Conservation (phyloP, 2,888 invertebrate species). For the Caenorhabditis sp. region DNA sequence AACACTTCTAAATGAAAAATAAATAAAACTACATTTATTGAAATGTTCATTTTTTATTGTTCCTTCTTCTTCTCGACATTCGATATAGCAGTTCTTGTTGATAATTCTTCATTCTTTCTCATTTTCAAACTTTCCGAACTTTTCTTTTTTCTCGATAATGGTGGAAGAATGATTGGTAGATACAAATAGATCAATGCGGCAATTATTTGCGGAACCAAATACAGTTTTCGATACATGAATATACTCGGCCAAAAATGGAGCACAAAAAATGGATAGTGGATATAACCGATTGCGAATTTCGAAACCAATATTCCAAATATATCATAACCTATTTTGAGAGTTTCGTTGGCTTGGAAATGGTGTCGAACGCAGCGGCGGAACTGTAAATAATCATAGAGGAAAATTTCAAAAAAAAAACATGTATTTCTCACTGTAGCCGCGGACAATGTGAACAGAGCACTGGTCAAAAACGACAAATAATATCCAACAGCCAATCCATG, state of each 20-base stretch:
- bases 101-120: not conserved
- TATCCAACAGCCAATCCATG: conserved; percentile 41
- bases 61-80: not conserved
- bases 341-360: conserved; percentile 76
- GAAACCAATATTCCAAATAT: conserved; percentile 82
- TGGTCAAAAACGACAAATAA: conserved; percentile 30
- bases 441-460: conserved; percentile 36
- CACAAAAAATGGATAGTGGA: conserved; percentile 88
- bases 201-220: conserved; percentile 72
- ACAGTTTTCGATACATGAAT: conserved; percentile 77
- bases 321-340: conserved; percentile 82
- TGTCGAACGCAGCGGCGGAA: conserved; percentile 83
- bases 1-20: too few species aligned
- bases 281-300: conserved; percentile 82
- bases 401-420: too few species aligned
- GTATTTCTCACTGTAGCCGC: conserved; percentile 34
- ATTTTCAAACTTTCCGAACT: not conserved
- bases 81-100: not conserved
- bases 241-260: conserved; percentile 84
- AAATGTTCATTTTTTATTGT: not conserved
- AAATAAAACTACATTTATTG: too few species aligned
- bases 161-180: conserved; percentile 67
- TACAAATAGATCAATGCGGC: conserved; percentile 71
- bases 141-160: conserved; percentile 13
- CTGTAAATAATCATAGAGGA: conserved; percentile 75